phyloP scores from a whole-genome alignment of 2,888 invertebrate genomes.

The Uropetala carovei region DNA sequence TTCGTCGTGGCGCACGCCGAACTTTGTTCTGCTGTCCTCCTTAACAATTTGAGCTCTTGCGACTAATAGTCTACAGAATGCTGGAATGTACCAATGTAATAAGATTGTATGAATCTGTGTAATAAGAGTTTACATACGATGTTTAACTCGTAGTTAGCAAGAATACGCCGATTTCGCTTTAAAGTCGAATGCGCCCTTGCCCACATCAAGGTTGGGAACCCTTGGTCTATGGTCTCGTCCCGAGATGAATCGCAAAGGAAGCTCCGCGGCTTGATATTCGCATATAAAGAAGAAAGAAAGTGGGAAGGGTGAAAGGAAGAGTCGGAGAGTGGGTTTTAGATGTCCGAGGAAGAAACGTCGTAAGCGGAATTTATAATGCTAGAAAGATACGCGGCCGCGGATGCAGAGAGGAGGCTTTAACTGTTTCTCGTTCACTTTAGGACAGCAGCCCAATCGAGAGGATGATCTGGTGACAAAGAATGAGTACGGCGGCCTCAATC shows the following conservation, averaged over 20 bases:
- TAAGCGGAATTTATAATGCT: not conserved
- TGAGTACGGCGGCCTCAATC: conserved; percentile 54
- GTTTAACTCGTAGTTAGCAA: too few species aligned
- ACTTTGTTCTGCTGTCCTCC: too few species aligned
- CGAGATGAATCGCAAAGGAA: not conserved
- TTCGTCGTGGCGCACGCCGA: too few species aligned
- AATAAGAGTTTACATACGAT: too few species aligned
- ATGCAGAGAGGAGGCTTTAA: conserved; percentile 35
- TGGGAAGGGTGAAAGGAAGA: not conserved
- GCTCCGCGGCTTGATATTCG: too few species aligned
- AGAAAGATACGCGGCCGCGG: not conserved
- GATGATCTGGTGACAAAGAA: conserved; percentile 55
- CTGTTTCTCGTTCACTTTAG: conserved; percentile 63
- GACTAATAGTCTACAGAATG: too few species aligned
- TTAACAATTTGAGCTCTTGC: too few species aligned
- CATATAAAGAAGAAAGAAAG: not conserved
- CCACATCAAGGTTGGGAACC: too few species aligned
- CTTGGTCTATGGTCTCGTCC: not conserved
- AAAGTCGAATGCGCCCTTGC: too few species aligned
- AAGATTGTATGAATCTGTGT: too few species aligned
- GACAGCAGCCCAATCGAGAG: conserved; percentile 62
- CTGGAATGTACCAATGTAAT: too few species aligned
- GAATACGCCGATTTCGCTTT: too few species aligned
- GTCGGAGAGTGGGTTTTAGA: not conserved
- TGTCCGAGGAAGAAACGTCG: not conserved